Conservation (phyloP, 1,140 invertebrate genomes). For the Neodiprion pinetum region DNA sequence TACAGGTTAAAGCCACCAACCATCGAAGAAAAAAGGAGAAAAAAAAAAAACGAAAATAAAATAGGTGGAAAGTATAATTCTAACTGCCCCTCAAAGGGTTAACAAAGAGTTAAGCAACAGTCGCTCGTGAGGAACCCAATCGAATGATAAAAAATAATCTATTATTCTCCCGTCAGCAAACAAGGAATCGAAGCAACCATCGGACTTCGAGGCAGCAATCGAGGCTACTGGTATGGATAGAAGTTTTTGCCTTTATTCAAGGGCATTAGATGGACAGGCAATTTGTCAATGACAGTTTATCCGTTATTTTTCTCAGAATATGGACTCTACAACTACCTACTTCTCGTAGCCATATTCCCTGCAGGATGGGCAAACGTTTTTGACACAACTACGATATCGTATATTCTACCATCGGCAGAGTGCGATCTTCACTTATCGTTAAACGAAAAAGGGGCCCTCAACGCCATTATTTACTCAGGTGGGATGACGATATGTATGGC, state of each 20-base stretch:
- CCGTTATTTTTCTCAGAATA: conserved; percentile 36
- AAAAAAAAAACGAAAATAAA: no score
- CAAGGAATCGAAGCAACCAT: conserved; percentile 39
- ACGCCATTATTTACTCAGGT: conserved; percentile 60
- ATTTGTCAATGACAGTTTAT: not conserved
- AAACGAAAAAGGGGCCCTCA: conserved; percentile 50
- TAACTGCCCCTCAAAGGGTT: no score
- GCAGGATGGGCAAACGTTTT: conserved; percentile 49
- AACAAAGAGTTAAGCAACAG: no score
- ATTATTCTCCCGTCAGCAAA: not conserved
- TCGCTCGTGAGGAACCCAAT: no score
- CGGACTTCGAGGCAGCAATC: conserved; percentile 71
- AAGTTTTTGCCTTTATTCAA: not conserved
- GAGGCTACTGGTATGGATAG: conserved; percentile 50
- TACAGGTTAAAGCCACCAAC: no score
- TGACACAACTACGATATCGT: conserved; percentile 49
- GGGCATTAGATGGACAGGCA: not conserved
- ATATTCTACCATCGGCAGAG: conserved; percentile 50
- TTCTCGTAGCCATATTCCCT: conserved; percentile 47
- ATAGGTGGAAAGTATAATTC: no score
- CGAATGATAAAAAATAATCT: no score
- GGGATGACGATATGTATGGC: conserved; percentile 24
- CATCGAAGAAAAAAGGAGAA: no score
- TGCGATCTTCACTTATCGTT: conserved; percentile 50
- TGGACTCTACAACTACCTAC: conserved; percentile 53